These are phyloP conservation scores for Anastrepha ludens DNA, from an alignment of 1,140 invertebrate genomes.

Conservation along the genomic window DNA sequence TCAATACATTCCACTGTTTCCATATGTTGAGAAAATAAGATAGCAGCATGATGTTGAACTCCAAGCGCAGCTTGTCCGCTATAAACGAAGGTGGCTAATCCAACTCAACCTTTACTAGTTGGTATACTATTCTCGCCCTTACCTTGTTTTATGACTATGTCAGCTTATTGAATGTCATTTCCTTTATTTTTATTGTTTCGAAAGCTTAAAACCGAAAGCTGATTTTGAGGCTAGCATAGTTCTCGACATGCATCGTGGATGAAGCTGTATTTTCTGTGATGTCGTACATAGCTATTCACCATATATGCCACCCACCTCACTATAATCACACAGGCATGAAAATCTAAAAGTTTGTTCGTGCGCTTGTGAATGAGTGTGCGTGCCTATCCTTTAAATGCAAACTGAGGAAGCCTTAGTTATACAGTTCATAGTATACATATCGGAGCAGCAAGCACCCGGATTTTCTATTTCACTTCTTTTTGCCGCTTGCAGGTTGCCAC, in stretches of 20 bases:
- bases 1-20: too few relatives aligned
- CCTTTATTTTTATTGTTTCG: slow-evolving; percentile 18
- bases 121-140: not conserved
- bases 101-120: too few relatives aligned
- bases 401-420: not conserved
- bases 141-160: not conserved
- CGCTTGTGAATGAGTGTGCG: slow-evolving; percentile 55
- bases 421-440: not conserved
- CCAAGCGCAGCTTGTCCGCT: too few relatives aligned
- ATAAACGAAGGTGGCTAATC: too few relatives aligned
- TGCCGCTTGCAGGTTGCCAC: not conserved
- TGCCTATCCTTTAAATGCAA: slow-evolving; percentile 55
- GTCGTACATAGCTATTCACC: not conserved
- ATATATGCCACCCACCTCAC: not conserved
- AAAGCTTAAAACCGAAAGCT: not conserved
- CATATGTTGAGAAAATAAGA: too few relatives aligned
- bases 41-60: too few relatives aligned
- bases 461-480: not conserved
- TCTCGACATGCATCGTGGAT: not conserved
- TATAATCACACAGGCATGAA: too few relatives aligned
- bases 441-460: not conserved
- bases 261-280: not conserved
- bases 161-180: slow-evolving; percentile 42
- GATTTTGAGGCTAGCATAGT: slow-evolving; percentile 21
- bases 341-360: not conserved